Conservation (phyloP, 1,140 invertebrate species). For the Trypoxylus dichotomus region DNA sequence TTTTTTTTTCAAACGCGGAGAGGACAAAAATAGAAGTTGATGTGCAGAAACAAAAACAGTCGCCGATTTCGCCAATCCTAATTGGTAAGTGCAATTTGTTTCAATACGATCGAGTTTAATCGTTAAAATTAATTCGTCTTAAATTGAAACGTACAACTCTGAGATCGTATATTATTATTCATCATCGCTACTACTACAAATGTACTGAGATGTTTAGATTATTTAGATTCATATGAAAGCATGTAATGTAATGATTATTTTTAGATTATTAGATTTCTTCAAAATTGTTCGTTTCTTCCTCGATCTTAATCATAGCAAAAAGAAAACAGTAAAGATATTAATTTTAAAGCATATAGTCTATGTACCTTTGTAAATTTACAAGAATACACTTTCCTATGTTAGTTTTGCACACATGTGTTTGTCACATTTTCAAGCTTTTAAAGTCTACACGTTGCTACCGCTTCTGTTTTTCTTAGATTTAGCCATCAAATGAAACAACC, state of each 20-base stretch:
- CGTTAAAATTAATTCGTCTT: no score
- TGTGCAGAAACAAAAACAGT: not conserved
- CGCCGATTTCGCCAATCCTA: not conserved
- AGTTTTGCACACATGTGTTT: constrained; percentile 2
- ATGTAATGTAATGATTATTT: constrained; percentile 15
- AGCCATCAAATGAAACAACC: not conserved
- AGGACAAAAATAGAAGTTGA: constrained; percentile 1
- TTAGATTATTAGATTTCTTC: constrained; percentile 1
- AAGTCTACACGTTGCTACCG: not conserved
- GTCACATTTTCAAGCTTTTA: not conserved
- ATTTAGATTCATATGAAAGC: not conserved
- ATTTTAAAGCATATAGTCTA: not conserved
- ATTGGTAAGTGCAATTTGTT: constrained; percentile 1
- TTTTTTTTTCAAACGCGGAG: not conserved
- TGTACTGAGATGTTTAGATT: not conserved
- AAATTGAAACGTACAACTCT: no score
- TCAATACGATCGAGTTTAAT: not conserved
- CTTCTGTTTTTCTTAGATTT: not conserved
- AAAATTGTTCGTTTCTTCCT: not conserved
- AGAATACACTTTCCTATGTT: not conserved
- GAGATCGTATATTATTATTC: no score
- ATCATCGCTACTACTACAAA: no score
- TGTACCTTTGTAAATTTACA: not conserved
- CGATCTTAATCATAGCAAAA: not conserved
- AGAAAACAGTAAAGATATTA: not conserved